Evolutionary conservation across 2,888 invertebrate genomes (phyloP), one percentile per base, ranked within the genome.

Genomic region (Anarsia innoxiella): DNA sequence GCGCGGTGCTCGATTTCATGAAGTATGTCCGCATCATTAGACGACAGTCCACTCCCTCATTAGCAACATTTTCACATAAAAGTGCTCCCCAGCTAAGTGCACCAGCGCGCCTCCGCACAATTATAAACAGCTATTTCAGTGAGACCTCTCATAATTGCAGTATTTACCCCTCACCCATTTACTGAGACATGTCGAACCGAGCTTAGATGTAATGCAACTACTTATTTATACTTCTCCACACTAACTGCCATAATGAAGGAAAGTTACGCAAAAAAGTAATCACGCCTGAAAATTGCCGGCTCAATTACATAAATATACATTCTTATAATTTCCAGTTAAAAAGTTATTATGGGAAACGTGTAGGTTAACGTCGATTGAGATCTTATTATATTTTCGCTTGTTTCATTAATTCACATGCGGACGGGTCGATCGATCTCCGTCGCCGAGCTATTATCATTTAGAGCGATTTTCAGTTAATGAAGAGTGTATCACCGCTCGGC

Each of bases 11-110:
- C 54, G 47, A 53, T 60, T 64, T 60, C 59, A 61, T 48, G 51
- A 51, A 46, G 68, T 75, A 75, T 72, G 75, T 70, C 69, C 63
- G 64, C 66, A 59, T 73, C 69, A 72, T 76, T 73, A 77, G 59
- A 56, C 64, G 53, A 64, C 71, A 67, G 60, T 63, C 72, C 69
- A 56, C 61, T 61, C 61, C 44, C 66, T 73, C 73, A 79, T 79
- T 79, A 79, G 67, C 76, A 68, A 76, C 72, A 71, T 74, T 74
- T 70, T 76, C 78, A 75, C 74, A 76, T 76, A 75, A 74, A 74
- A 41, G 69, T 66, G 66, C 57, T 63, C 70, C 69, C 66, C 67
- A 64, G 66, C 70, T 73, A 71, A 56, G 66, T 57, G 36, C 66
- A 65, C 66, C 66, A 58, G 62, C 67, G 19, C 15, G 27, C 27